These are phyloP conservation scores for Neoaliturus tenellus DNA, from an alignment of 2,888 invertebrate genomes.

Conservation along the genomic window DNA sequence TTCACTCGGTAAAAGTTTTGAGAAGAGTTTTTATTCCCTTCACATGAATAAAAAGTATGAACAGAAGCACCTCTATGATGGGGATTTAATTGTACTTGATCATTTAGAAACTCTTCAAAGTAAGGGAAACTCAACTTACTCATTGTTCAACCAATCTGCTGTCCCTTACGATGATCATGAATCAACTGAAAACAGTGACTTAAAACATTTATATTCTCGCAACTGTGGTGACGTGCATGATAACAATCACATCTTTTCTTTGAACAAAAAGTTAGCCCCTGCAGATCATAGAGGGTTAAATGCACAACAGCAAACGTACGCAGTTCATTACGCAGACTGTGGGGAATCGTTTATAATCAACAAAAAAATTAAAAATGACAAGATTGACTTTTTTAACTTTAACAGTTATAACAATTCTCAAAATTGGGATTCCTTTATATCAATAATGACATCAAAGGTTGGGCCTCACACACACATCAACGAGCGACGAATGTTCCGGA, in stretches of 20 bases:
- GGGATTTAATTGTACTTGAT: constrained; percentile 19
- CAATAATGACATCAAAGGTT: constrained; percentile 28
- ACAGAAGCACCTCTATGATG: constrained; percentile 4
- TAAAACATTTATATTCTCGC: background rate
- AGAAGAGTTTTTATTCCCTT: constrained; percentile 26
- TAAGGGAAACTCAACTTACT: background rate
- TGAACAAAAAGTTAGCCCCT: background rate
- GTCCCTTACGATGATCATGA: background rate
- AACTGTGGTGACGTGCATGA: background rate
- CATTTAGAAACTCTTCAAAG: background rate
- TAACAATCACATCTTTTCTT: background rate
- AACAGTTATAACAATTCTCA: background rate
- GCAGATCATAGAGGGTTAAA: background rate
- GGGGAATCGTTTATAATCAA: background rate
- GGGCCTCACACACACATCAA: constrained; percentile 5
- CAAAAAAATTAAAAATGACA: background rate
- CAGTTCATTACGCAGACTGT: constrained; percentile 3
- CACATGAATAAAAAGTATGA: constrained; percentile 29
- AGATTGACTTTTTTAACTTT: constrained; percentile 1
- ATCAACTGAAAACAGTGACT: background rate
- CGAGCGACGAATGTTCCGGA: constrained; percentile 4
- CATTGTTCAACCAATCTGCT: background rate
- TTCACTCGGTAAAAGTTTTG: background rate
- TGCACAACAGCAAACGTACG: background rate
- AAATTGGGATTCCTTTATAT: constrained; percentile 37